A percentile compares a stretch with the other conserved stretches of the same genome.
Conservation (phyloP, 2,888 invertebrate species). For the Acronicta psi region DNA sequence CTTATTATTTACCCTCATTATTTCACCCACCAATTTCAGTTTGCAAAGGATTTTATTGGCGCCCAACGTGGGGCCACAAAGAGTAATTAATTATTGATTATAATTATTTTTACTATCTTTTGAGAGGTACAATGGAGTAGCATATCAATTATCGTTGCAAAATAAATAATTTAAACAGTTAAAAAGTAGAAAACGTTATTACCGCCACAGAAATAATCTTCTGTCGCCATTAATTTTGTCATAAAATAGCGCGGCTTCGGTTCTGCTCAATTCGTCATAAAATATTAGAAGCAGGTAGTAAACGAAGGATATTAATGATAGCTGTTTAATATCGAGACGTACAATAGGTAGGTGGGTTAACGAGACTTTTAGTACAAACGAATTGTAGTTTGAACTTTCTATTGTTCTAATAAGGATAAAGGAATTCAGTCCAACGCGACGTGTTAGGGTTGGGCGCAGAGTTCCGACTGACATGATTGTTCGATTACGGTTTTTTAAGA, state of each 20-base stretch:
- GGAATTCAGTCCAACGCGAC: constrained; percentile 14
- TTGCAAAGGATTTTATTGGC: constrained; percentile 53
- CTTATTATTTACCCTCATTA: constrained; percentile 28
- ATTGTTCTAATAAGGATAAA: constrained; percentile 35
- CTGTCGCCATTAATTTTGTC: constrained; percentile 12
- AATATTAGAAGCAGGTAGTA: constrained; percentile 15
- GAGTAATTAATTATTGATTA: constrained; percentile 15
- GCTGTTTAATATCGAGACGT: background rate
- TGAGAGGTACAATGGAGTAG: too few species aligned
- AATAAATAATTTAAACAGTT: too few species aligned
- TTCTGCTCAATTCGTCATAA: constrained; percentile 22
- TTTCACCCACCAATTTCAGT: constrained; percentile 23
- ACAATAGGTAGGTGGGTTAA: constrained; percentile 9
- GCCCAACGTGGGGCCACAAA: constrained; percentile 60
- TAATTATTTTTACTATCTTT: background rate
- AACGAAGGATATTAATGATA: constrained; percentile 11
- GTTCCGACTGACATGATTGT: too few species aligned
- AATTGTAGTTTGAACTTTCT: constrained; percentile 26
- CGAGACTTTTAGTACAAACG: constrained; percentile 7
- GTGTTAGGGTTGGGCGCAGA: too few species aligned
- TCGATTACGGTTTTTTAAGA: too few species aligned
- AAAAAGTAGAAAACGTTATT: background rate
- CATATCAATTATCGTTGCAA: too few species aligned
- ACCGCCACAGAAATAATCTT: background rate
- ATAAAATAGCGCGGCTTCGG: constrained; percentile 5